Percentiles rank a stretch among this genome's conserved stretches.
phyloP scores from a whole-genome alignment of 2,888 invertebrate genomes.

The Antheraea assamensis region DNA sequence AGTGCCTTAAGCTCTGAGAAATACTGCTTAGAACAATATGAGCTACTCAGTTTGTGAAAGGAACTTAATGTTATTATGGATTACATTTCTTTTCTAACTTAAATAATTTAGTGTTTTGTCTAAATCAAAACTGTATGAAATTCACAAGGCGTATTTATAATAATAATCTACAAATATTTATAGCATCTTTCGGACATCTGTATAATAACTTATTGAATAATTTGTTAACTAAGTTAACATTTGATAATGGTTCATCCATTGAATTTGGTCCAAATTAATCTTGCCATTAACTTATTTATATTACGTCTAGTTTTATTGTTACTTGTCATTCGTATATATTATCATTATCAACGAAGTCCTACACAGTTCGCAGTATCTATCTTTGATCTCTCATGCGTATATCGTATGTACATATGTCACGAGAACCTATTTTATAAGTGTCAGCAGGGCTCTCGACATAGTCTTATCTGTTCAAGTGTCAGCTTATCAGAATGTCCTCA shows the following conservation, averaged over 20 bases:
- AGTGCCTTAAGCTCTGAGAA: too few species aligned
- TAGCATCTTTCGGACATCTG: neutral
- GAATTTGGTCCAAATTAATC: neutral
- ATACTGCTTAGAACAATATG: too few species aligned
- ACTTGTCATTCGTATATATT: neutral
- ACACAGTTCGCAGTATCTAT: neutral
- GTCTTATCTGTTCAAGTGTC: constrained; percentile 18
- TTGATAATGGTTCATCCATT: neutral
- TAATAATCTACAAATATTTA: neutral
- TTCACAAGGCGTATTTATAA: too few species aligned
- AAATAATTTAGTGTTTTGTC: neutral
- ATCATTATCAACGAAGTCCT: neutral
- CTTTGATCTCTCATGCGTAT: constrained; percentile 20
- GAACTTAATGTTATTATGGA: neutral
- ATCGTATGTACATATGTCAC: constrained; percentile 16
- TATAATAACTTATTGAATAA: neutral
- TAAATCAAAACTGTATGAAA: neutral
- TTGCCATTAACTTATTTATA: neutral
- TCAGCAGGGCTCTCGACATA: constrained; percentile 17
- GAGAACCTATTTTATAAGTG: constrained; percentile 21
- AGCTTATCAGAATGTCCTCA: constrained; percentile 10
- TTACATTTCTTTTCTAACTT: neutral
- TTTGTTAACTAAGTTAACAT: neutral
- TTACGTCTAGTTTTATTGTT: neutral
- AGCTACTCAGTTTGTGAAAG: too few species aligned